Percentiles rank a stretch among this genome's conserved stretches.
Evolutionary conservation across 2,113 vertebrate species (phyloP).

Genomic region (Pomatostomus ruficeps): DNA sequence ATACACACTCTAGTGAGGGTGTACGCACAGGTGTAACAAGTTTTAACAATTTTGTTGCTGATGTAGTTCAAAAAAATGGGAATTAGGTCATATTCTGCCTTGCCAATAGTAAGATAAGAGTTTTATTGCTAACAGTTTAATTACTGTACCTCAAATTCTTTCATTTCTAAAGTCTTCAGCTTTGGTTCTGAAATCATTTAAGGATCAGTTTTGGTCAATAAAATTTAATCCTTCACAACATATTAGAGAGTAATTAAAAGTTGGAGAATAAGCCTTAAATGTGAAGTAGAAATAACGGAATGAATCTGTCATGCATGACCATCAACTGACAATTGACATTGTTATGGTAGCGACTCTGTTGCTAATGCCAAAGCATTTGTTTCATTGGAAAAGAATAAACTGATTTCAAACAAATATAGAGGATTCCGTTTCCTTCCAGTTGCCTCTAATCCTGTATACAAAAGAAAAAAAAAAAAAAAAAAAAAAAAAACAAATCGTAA

Average conservation of each 20-base stretch:
- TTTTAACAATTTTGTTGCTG: neutral
- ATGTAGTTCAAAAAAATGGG: neutral
- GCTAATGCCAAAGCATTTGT: neutral
- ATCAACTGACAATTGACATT: neutral
- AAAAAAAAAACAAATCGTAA: neutral
- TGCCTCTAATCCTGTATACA: neutral
- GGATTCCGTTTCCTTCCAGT: neutral
- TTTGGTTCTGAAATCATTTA: neutral
- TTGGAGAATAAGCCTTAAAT: neutral
- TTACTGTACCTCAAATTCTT: neutral
- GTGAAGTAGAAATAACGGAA: neutral
- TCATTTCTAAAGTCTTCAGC: neutral
- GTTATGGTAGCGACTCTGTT: neutral
- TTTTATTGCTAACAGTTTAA: neutral
- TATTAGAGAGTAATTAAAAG: neutral
- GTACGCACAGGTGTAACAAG: accelerated
- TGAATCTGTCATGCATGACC: neutral
- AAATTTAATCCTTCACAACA: neutral
- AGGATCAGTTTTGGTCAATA: neutral
- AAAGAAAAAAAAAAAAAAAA: too few relatives aligned
- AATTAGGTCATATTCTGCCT: neutral
- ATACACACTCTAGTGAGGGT: accelerated
- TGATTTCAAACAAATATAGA: neutral
- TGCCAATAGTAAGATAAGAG: neutral
- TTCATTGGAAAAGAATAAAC: neutral